Percentiles rank a stretch among this genome's conserved stretches.
These are phyloP conservation scores for Kryptolebias ocellatus DNA, from an alignment of 2,797 vertebrate species.

Conservation along the genomic window DNA sequence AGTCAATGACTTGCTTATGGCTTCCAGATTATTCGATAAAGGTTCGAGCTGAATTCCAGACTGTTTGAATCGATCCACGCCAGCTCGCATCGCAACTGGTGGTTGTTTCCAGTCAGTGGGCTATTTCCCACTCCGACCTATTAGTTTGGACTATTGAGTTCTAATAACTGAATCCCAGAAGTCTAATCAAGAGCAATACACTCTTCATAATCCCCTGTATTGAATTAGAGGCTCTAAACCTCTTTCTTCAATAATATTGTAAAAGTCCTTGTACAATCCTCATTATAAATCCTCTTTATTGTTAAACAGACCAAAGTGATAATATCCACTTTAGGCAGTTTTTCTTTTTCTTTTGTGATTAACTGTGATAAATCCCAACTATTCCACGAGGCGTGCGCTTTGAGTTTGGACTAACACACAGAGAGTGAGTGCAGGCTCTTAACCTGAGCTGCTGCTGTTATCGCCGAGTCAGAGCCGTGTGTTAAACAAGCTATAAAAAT, in stretches of 20 bases:
- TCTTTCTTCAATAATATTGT: constrained; percentile 4
- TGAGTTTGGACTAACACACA: constrained; percentile 35
- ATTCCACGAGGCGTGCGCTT: constrained; percentile 39
- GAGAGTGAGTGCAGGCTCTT: constrained; percentile 41
- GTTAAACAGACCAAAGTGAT: constrained; percentile 14
- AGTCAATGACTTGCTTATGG: constrained; percentile 59
- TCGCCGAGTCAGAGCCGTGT: constrained; percentile 63
- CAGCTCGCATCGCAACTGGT: constrained; percentile 55
- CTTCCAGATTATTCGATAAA: constrained; percentile 69
- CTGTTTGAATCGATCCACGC: constrained; percentile 55
- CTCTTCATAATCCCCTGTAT: constrained; percentile 37
- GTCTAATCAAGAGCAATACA: constrained; percentile 48
- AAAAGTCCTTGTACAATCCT: constrained; percentile 2
- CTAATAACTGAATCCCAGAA: constrained; percentile 52
- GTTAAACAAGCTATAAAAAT: constrained; percentile 84
- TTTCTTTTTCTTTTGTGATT: constrained; percentile 28
- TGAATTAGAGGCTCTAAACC: constrained; percentile 19
- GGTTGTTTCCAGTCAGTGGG: constrained; percentile 32
- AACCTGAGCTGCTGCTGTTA: constrained; percentile 51
- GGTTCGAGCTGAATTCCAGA: constrained; percentile 41
- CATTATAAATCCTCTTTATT: constrained; percentile 5
- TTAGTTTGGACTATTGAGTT: constrained; percentile 27
- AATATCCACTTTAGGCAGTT: neutral
- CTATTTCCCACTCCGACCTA: constrained; percentile 7
- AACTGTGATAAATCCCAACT: constrained; percentile 30